Percentiles rank a stretch among this genome's conserved stretches.
phyloP scores from a whole-genome alignment of 2,797 vertebrate genomes.

The Diceros bicornis region DNA sequence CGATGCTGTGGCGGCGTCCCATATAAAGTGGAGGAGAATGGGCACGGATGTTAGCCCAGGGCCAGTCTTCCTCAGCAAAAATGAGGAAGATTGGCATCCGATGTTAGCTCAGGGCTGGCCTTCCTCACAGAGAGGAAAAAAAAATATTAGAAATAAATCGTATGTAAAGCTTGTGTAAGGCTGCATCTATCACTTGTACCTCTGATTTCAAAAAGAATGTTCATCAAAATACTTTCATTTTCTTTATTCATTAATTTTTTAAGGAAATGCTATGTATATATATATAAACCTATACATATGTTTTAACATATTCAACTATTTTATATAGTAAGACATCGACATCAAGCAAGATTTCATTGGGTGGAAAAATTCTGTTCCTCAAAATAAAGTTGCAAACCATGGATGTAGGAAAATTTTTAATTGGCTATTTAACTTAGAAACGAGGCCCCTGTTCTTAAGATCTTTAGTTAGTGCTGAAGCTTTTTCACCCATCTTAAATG shows the following conservation, averaged over 20 bases:
- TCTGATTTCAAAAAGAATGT: conserved; percentile 19
- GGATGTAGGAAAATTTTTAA: background rate
- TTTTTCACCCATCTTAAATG: background rate
- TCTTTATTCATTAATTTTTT: conserved; percentile 27
- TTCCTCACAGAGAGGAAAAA: no score
- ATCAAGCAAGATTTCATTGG: background rate
- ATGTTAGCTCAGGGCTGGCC: no score
- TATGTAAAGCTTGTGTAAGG: background rate
- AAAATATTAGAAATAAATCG: background rate
- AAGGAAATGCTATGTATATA: background rate
- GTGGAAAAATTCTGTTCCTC: background rate
- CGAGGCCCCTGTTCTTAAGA: background rate
- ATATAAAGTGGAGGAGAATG: no score
- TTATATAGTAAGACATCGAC: background rate
- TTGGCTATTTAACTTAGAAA: conserved; percentile 11
- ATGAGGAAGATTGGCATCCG: no score
- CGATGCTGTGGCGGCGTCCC: no score
- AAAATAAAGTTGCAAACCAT: conserved; percentile 37
- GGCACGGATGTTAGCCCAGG: no score
- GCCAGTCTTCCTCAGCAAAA: no score
- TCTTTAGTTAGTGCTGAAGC: background rate
- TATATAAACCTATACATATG: background rate
- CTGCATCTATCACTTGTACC: background rate
- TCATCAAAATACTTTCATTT: conserved; percentile 21
- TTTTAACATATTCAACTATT: conserved; percentile 28